Conservation (phyloP, 2,888 invertebrate genomes). For the Caenorhabditis sinica region DNA sequence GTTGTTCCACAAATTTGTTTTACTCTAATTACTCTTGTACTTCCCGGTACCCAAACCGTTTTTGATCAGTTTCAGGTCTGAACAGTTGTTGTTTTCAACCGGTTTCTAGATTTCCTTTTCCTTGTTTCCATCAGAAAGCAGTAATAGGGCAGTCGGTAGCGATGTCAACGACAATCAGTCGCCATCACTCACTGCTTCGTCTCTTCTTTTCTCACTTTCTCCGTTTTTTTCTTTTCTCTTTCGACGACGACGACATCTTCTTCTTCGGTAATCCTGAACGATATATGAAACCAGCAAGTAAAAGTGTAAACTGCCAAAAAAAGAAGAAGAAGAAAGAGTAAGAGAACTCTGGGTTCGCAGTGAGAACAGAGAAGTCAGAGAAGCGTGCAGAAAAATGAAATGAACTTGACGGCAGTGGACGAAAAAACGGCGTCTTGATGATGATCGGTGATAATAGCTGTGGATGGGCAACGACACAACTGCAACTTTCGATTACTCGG, state of each 20-base stretch:
- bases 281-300: conserved; percentile 57
- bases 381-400: conserved; percentile 50
- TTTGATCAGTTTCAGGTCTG: conserved; percentile 46
- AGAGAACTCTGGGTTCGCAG: conserved; percentile 40
- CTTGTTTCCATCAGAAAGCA: conserved; percentile 49
- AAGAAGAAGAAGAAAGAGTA: conserved; percentile 28
- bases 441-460: conserved; percentile 43
- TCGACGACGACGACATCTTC: conserved; percentile 17
- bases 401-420: conserved; percentile 12
- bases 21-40: conserved; percentile 12
- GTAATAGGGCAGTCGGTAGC: conserved; percentile 47
- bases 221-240: conserved; percentile 14
- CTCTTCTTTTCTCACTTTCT: conserved; percentile 29
- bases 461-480: conserved; percentile 4
- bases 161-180: conserved; percentile 65
- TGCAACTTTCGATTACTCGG: conserved; percentile 15
- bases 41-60: conserved; percentile 29
- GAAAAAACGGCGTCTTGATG: conserved; percentile 28
- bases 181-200: conserved; percentile 36
- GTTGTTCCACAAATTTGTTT: conserved; percentile 13
- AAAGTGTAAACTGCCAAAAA: conserved; percentile 58
- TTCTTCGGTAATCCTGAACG: conserved; percentile 61
- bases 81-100: conserved; percentile 61
- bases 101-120: conserved; percentile 38
- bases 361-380: conserved; percentile 56